Conservation (phyloP, 2,113 vertebrate genomes). For the cattle (Bos taurus) region DNA sequence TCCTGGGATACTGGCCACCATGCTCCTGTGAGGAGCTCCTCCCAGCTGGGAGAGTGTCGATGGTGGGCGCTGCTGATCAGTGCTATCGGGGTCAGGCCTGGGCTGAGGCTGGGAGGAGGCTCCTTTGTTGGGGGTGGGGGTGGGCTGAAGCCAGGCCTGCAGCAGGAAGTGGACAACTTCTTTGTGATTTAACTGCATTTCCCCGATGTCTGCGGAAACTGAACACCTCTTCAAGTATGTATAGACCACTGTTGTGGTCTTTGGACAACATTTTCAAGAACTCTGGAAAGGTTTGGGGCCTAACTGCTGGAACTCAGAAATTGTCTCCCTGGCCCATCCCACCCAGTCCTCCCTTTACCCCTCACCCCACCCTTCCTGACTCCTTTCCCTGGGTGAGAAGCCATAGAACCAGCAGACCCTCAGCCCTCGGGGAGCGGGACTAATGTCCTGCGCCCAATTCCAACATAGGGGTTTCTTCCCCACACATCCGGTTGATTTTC, state of each 20-base stretch:
- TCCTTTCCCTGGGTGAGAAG: neutral
- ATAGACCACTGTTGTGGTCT: neutral
- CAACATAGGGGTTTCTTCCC: neutral
- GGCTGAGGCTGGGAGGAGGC: neutral
- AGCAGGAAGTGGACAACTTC: neutral
- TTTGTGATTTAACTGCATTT: neutral
- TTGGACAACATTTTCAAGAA: neutral
- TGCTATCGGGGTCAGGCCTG: neutral
- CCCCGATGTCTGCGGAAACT: neutral
- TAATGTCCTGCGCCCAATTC: neutral
- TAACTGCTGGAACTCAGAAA: neutral
- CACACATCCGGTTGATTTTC: neutral
- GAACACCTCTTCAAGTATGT: neutral
- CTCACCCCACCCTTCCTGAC: no score
- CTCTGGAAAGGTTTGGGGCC: neutral
- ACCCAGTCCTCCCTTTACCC: neutral
- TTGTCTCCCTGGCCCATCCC: neutral
- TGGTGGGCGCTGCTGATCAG: neutral
- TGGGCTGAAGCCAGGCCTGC: neutral
- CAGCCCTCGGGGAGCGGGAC: neutral
- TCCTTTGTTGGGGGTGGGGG: neutral
- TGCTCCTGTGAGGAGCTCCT: neutral
- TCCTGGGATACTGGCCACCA: neutral
- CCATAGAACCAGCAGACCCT: neutral
- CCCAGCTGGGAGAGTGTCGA: neutral